Conservation (phyloP, 2,113 vertebrate genomes). For the Dascyllus trimaculatus region DNA sequence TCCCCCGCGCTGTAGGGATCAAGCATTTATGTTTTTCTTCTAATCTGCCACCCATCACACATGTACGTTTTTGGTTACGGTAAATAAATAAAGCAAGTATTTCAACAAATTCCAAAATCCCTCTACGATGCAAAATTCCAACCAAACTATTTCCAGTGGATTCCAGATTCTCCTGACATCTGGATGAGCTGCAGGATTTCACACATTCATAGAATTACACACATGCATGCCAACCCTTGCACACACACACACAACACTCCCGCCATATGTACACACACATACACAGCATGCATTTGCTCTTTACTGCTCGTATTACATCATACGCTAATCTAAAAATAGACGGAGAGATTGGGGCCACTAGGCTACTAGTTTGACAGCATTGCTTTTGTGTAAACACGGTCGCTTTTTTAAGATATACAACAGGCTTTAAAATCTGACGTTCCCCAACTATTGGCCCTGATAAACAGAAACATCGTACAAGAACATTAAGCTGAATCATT, state of each 20-base stretch:
- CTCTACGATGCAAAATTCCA: neutral
- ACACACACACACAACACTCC: neutral
- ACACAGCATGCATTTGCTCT: conserved; percentile 37
- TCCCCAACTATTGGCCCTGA: neutral
- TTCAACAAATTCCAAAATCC: too few relatives aligned
- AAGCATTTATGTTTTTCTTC: too few relatives aligned
- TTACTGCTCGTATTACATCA: conserved; percentile 65
- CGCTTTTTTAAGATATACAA: neutral
- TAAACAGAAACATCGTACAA: neutral
- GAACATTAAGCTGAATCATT: neutral
- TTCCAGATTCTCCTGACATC: conserved; percentile 29
- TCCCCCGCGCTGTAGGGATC: too few relatives aligned
- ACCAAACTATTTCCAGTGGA: neutral
- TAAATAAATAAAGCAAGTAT: too few relatives aligned
- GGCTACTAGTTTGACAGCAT: conserved; percentile 47
- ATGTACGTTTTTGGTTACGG: too few relatives aligned
- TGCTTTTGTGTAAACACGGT: conserved; percentile 7
- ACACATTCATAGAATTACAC: conserved; percentile 32
- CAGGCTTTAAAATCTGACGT: neutral
- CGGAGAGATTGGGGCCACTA: conserved; percentile 55
- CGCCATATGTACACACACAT: neutral
- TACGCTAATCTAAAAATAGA: conserved; percentile 73
- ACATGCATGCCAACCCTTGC: neutral
- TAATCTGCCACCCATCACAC: too few relatives aligned
- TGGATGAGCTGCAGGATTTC: conserved; percentile 56